Base-by-base conservation (phyloP, 2,113 vertebrate species). In the Peromyscus polionotus region DNA sequence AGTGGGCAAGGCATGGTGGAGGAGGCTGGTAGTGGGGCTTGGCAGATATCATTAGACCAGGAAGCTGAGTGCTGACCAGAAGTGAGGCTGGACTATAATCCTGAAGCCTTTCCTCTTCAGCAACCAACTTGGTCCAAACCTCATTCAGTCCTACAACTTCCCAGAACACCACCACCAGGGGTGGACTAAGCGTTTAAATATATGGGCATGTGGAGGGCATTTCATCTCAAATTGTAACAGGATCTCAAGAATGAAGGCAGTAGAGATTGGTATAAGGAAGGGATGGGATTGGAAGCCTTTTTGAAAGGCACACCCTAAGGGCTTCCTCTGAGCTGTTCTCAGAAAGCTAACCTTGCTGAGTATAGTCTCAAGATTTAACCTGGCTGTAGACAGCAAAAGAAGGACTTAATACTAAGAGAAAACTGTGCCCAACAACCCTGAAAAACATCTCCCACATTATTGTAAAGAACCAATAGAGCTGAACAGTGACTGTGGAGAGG, bases 401-500 rank as follows among this genome's bases (percentile, higher is more conserved):
- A 73, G 45, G 73, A 33, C 72, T 94, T 81, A 5, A 8, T 39
- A 3, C 33, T 12, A 63, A 84, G 51, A 57, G 48, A 91, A 88
- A 79, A 22, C 10, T 33, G 8, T 10, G 54, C 39, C 70, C n/a
- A 42, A 39, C 48, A 42, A 7, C 68, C 36, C 48, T 7, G 14
- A 14, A 45, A 93, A 87, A 24, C 36, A 31, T 20, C 9, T 57
- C 54, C 33, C 70, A 68, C 19, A 16, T 42, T 85, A 6, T 12
- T 59, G 14, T 36, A 85, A 88, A 90, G 79, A 87, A 33, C 20
- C 17, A 26, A 7, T 2, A 5, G 2, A 76, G 26, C 48, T 48
- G 22, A 45, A 26, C 68, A 72, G 2, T 33, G 20, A 28, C 51
- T 57, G 0, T 2, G 4, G 3, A 6, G 1, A 42, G 0, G 4